A percentile compares a stretch with the other conserved stretches of the same genome.
phyloP scores from a whole-genome alignment of 2,888 invertebrate genomes.

The Augiades crinisus region DNA sequence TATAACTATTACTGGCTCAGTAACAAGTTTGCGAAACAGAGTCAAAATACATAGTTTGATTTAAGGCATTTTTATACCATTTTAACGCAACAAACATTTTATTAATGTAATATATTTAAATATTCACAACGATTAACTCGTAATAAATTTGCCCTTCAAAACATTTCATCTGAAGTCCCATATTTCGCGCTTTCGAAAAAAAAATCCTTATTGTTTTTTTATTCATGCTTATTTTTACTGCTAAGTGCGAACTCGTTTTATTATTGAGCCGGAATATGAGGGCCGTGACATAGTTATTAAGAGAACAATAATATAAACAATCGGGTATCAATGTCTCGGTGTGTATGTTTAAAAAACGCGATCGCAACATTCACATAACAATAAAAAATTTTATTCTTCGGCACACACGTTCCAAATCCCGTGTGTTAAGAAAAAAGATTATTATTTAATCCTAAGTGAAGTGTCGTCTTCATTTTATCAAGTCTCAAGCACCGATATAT shows the following conservation, averaged over 20 bases:
- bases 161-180: neutral
- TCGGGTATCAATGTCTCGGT: constrained; percentile 51
- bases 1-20: no score
- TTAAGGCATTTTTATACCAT: no score
- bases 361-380: constrained; percentile 54
- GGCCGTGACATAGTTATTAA: constrained; percentile 61
- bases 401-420: constrained; percentile 48
- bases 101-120: no score
- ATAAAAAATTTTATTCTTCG: constrained; percentile 66
- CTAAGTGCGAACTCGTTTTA: constrained; percentile 34
- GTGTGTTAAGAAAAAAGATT: constrained; percentile 47
- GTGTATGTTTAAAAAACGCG: constrained; percentile 57
- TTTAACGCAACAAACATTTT: no score
- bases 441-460: constrained; percentile 78
- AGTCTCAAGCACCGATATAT: constrained; percentile 74
- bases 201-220: constrained; percentile 21
- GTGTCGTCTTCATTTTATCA: constrained; percentile 80
- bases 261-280: constrained; percentile 38
- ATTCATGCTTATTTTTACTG: constrained; percentile 29
- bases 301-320: constrained; percentile 56
- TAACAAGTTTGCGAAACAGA: no score
- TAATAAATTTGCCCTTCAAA: neutral
- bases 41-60: constrained; percentile 2
- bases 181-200: constrained; percentile 4
- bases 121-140: neutral